Base-by-base conservation (phyloP, 1,140 invertebrate species). In the Frieseomelitta varia region DNA sequence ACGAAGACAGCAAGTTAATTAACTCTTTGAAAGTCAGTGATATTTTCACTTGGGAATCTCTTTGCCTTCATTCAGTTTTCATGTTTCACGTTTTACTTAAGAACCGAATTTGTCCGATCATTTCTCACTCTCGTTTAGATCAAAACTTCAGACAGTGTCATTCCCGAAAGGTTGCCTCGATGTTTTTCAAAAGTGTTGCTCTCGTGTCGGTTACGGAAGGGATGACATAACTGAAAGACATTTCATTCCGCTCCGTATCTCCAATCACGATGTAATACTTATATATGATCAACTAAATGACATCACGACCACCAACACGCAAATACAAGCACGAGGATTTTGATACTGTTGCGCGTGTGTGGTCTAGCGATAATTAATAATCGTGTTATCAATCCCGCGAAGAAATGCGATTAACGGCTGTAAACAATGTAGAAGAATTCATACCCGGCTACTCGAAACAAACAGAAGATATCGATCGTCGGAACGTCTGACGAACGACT, bases 351-450 rank as follows among this genome's bases (percentile, higher is more conserved):
- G 11, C 47, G 14, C 14, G 69, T 34, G 68, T 65, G 69, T 30
- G 82, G 78, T 58, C 69, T 15, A n/a, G 58, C 61, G 83, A 81
- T 81, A 85, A 58, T 34, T 72, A 3, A 1, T 12, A 27, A 47
- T 27, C 30, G 58, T 51, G 69, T 68, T 81, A 85, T 81, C 83
- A 67, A 34, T 65, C 19, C 53, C 19, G 3, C 51, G 68, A 63
- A 51, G 53, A 21, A 68, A 27, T 74, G 58, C 73, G 85, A 88
- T 85, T 79, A 79, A 74, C 55, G 34, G 56, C 17, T 74, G 80
- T 79, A 68, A 87, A 76, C 79, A 68, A 78, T 65, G 8, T 56
- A 73, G 72, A 69, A 73, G 19, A n/a, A 61, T 81, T 17, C 55
- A 17, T 24, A 24, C 58, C n/a, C 11, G 21, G 3, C 58, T 61